Conservation (phyloP, 1,140 invertebrate genomes). For the Trichogramma pretiosum region DNA sequence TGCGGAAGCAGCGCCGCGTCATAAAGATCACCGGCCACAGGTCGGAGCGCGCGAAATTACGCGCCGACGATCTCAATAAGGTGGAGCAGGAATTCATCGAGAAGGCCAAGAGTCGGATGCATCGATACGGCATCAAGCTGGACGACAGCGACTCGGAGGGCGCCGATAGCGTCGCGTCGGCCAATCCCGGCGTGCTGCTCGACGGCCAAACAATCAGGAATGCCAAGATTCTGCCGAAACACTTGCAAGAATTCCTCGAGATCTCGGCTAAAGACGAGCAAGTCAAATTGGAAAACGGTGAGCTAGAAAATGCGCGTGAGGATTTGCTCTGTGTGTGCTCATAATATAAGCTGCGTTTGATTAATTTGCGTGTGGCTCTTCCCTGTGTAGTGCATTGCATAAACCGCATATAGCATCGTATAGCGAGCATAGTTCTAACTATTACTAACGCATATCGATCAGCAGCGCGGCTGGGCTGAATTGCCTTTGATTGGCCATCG, state of each 20-base stretch:
- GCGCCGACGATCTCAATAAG: slow-evolving; percentile 25
- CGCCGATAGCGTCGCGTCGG: slow-evolving; percentile 25
- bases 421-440: too few species aligned
- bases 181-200: slow-evolving; percentile 46
- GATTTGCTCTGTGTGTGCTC: slow-evolving; percentile 4
- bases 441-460: too few species aligned
- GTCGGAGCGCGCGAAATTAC: too few species aligned
- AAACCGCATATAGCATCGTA: too few species aligned
- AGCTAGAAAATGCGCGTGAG: slow-evolving; percentile 35
- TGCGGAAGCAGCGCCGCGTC: slow-evolving; percentile 66
- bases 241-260: slow-evolving; percentile 60
- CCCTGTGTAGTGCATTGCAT: too few species aligned
- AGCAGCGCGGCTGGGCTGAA: too few species aligned
- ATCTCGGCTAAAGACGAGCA: slow-evolving; percentile 43
- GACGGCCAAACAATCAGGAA: slow-evolving; percentile 53
- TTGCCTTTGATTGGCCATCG: too few species aligned
- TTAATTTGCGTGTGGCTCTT: too few species aligned
- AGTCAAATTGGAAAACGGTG: slow-evolving; percentile 46
- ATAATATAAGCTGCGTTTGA: too few species aligned
- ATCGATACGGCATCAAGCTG: slow-evolving; percentile 51
- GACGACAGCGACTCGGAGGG: slow-evolving; percentile 47
- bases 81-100: slow-evolving; percentile 67
- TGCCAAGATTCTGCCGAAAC: slow-evolving; percentile 57
- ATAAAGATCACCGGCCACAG: slow-evolving; percentile 62
- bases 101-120: slow-evolving; percentile 53